These are phyloP conservation scores for Engystomops pustulosus DNA, from an alignment of 2,113 vertebrate species.

Conservation along the genomic window DNA sequence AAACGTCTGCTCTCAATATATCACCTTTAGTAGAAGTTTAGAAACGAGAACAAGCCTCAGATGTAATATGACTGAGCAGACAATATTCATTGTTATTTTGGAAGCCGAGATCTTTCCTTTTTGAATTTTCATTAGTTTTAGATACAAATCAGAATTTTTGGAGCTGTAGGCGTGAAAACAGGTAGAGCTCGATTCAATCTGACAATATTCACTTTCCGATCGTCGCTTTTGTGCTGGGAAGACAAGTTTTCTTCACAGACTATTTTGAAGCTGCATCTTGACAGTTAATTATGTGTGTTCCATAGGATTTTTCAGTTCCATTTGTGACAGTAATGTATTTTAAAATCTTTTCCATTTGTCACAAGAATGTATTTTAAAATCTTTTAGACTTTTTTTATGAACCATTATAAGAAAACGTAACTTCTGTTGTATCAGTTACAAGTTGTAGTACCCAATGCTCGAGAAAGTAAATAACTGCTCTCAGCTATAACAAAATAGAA, in stretches of 20 bases:
- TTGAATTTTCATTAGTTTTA: constrained; percentile 29
- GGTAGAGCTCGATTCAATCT: background rate
- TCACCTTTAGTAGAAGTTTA: background rate
- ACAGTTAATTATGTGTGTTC: constrained; percentile 30
- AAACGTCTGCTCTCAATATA: constrained; percentile 59
- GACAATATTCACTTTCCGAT: constrained; percentile 30
- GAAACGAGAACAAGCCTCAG: background rate
- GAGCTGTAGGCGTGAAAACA: background rate
- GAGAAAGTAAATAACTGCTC: too few species aligned
- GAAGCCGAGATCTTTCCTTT: background rate
- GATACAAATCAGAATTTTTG: constrained; percentile 1
- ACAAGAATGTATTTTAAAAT: background rate
- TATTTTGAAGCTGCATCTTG: constrained; percentile 6
- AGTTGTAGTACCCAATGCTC: too few species aligned
- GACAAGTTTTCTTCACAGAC: constrained; percentile 13
- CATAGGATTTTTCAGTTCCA: constrained; percentile 11
- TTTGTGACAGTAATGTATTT: background rate
- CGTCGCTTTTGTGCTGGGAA: background rate
- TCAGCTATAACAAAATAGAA: too few species aligned
- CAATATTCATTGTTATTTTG: background rate
- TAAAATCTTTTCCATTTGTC: too few species aligned
- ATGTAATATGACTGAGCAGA: background rate
- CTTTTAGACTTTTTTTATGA: background rate
- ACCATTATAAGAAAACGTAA: too few species aligned
- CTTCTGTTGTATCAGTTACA: too few species aligned